Conservation (phyloP, 2,888 invertebrate species). For the Drosophila koepferae region DNA sequence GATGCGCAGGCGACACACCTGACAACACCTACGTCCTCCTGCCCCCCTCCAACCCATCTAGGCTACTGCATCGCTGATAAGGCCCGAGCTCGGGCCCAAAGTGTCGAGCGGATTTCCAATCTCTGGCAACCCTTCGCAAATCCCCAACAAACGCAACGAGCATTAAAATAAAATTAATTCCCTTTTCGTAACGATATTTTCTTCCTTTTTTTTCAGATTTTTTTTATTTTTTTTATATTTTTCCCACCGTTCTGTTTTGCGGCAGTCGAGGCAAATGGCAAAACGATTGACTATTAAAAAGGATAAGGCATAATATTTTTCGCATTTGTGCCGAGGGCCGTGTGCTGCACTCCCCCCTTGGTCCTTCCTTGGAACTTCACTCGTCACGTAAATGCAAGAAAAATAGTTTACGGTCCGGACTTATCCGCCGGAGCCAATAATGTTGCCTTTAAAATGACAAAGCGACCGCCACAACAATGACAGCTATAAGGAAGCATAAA, state of each 20-base stretch:
- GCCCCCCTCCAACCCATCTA: too few relatives aligned
- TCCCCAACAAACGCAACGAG: conserved; percentile 64
- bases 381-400: conserved; percentile 74
- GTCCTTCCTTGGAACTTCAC: conserved; percentile 12
- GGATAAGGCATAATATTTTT: conserved; percentile 81
- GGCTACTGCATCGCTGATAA: conserved; percentile 68
- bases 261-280: conserved; percentile 60
- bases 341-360: conserved; percentile 7
- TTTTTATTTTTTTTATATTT: conserved; percentile 9
- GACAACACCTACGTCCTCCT: conserved; percentile 57
- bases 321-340: conserved; percentile 63
- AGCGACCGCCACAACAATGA: conserved; percentile 46
- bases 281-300: conserved; percentile 82
- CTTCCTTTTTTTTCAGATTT: conserved; percentile 5
- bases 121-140: conserved; percentile 71
- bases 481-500: conserved; percentile 39
- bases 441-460: conserved; percentile 70
- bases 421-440: conserved; percentile 74
- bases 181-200: conserved; percentile 29
- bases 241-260: conserved; percentile 2
- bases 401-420: conserved; percentile 74
- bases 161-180: conserved; percentile 81
- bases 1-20: conserved; percentile 63
- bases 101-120: conserved; percentile 62
- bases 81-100: conserved; percentile 24